Percentiles rank a stretch among this genome's conserved stretches.
Conservation (phyloP, 2,888 invertebrate species). For the Patella ulyssiponensis region DNA sequence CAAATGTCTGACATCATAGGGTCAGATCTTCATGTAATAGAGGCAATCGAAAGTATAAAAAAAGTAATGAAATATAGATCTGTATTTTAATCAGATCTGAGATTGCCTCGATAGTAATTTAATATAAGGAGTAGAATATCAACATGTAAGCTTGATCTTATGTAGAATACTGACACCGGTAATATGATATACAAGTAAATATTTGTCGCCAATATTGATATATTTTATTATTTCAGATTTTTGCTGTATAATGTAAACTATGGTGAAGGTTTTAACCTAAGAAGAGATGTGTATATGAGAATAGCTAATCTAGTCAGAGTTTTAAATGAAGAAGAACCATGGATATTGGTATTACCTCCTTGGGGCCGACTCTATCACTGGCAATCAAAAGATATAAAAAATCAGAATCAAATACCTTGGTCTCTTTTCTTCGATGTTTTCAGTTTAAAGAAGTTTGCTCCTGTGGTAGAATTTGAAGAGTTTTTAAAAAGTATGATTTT, state of each 20-base stretch:
- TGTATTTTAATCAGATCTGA: no score
- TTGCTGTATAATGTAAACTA: slow-evolving; percentile 94
- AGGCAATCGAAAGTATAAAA: no score
- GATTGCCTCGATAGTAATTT: no score
- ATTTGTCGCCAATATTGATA: no score
- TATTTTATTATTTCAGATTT: slow-evolving; percentile 76
- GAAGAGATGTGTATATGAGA: slow-evolving; percentile 95
- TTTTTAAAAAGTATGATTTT: slow-evolving; percentile 78
- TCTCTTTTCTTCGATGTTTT: slow-evolving; percentile 86
- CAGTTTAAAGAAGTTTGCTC: slow-evolving; percentile 84
- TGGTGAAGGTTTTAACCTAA: slow-evolving; percentile 96
- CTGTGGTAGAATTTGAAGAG: slow-evolving; percentile 89
- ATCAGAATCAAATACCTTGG: slow-evolving; percentile 83
- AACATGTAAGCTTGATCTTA: no score
- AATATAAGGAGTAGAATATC: no score
- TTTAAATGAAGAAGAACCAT: slow-evolving; percentile 74
- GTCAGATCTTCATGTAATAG: no score
- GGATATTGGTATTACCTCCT: slow-evolving; percentile 86
- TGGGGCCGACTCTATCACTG: slow-evolving; percentile 95
- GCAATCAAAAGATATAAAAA: slow-evolving; percentile 73
- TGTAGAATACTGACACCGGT: no score
- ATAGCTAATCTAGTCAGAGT: slow-evolving; percentile 86
- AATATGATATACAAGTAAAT: no score
- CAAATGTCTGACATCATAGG: no score
- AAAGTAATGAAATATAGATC: no score